Evolutionary conservation across 35 echinoderm and acorn worm species (phyloP).

Genomic region (Heliocidaris erythrogramma): DNA sequence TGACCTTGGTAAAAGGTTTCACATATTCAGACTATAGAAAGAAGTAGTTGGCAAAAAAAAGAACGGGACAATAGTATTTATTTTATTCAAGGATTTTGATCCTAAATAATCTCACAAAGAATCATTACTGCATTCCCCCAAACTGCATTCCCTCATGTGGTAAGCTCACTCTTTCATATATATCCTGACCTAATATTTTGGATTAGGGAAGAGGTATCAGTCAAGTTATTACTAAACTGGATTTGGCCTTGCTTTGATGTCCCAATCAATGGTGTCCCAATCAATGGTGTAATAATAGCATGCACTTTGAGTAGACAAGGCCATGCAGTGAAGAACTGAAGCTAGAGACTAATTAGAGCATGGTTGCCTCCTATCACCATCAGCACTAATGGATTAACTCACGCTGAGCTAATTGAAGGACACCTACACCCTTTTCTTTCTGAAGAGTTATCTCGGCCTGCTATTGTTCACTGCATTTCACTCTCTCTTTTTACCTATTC

Average conservation of each 20-base stretch:
- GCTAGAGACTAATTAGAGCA: slow-evolving; percentile 9
- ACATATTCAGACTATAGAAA: too few relatives aligned
- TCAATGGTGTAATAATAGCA: slow-evolving; percentile 4
- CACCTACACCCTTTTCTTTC: neutral
- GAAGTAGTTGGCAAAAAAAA: too few relatives aligned
- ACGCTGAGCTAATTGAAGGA: slow-evolving; percentile 27
- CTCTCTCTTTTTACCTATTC: neutral
- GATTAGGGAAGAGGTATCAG: neutral
- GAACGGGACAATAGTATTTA: too few relatives aligned
- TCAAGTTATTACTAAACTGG: neutral
- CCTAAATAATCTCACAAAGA: too few relatives aligned
- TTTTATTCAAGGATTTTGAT: too few relatives aligned
- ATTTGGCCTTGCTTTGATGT: neutral
- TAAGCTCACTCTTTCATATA: too few relatives aligned
- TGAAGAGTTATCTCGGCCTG: neutral
- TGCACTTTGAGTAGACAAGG: neutral
- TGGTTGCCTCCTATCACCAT: slow-evolving; percentile 7
- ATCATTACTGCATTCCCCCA: too few relatives aligned
- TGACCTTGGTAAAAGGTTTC: too few relatives aligned
- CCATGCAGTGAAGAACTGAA: neutral
- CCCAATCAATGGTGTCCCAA: neutral
- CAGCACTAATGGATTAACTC: slow-evolving; percentile 33
- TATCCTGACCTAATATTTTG: too few relatives aligned
- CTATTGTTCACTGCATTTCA: neutral
- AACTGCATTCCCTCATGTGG: too few relatives aligned